These are phyloP conservation scores for Drosophila erecta DNA, from an alignment of 1,140 invertebrate genomes.

Conservation along the genomic window DNA sequence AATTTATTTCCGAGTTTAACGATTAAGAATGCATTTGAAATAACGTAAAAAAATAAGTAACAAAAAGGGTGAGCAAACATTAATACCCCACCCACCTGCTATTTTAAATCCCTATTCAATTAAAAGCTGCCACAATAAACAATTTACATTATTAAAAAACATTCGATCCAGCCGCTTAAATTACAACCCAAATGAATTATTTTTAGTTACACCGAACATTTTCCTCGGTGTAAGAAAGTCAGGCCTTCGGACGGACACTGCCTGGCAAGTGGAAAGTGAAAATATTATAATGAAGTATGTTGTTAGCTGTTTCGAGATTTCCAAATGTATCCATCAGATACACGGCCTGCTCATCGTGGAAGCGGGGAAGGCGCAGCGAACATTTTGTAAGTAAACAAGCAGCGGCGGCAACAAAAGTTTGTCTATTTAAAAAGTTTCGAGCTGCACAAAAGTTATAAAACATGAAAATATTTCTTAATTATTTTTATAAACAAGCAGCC, in stretches of 20 bases:
- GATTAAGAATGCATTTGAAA: too few relatives aligned
- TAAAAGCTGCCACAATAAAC: too few relatives aligned
- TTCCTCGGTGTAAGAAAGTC: not conserved
- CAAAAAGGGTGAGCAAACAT: too few relatives aligned
- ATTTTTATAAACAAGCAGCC: constrained; percentile 77
- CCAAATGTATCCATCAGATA: constrained; percentile 76
- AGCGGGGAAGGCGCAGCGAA: constrained; percentile 7
- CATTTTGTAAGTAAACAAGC: constrained; percentile 80
- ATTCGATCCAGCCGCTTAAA: too few relatives aligned
- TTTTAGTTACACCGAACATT: not conserved
- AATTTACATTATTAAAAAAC: too few relatives aligned
- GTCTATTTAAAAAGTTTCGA: constrained; percentile 80
- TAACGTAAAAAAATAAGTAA: too few relatives aligned
- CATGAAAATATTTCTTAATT: constrained; percentile 83
- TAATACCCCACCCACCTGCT: too few relatives aligned
- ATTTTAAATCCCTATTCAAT: too few relatives aligned
- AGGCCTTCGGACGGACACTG: constrained; percentile 14
- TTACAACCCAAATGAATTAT: too few relatives aligned
- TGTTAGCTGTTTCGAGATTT: constrained; percentile 81
- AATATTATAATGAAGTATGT: constrained; percentile 83
- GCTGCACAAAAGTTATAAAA: constrained; percentile 81
- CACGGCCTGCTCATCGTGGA: not conserved
- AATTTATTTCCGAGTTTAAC: not conserved
- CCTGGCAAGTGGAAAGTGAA: constrained; percentile 77
- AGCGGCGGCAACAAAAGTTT: constrained; percentile 71